These are phyloP conservation scores for Catagonus wagneri DNA, from an alignment of 2,113 vertebrate species.

Conservation along the genomic window DNA sequence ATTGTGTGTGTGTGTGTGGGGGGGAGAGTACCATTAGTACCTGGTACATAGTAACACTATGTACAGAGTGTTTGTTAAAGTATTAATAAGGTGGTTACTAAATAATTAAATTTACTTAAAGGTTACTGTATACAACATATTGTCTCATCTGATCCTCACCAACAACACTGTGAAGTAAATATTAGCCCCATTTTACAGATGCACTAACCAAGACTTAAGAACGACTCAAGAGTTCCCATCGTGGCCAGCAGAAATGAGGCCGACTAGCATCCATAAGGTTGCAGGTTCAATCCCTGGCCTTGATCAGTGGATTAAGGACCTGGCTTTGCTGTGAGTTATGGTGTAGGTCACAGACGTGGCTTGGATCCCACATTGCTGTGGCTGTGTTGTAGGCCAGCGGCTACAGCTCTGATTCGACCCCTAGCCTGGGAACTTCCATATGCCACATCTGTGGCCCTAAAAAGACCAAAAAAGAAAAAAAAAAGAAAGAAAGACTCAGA, in stretches of 20 bases:
- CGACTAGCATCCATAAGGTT: no score
- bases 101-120: not conserved
- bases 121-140: not conserved
- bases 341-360: no score
- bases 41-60: not conserved
- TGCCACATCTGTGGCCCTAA: no score
- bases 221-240: not conserved
- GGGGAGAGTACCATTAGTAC: not conserved
- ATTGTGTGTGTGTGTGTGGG: not conserved
- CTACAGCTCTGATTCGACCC: no score
- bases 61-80: not conserved
- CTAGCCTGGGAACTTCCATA: no score
- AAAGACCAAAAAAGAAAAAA: no score
- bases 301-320: no score
- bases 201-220: not conserved
- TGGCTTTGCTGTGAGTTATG: no score
- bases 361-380: no score
- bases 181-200: not conserved
- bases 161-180: not conserved
- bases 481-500: not conserved
- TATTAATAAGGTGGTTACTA: not conserved
- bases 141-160: not conserved
- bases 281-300: no score
- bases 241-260: no score
- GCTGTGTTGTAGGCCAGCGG: no score